phyloP scores from a whole-genome alignment of 2,113 vertebrate species.

The Todiramphus chloris region DNA sequence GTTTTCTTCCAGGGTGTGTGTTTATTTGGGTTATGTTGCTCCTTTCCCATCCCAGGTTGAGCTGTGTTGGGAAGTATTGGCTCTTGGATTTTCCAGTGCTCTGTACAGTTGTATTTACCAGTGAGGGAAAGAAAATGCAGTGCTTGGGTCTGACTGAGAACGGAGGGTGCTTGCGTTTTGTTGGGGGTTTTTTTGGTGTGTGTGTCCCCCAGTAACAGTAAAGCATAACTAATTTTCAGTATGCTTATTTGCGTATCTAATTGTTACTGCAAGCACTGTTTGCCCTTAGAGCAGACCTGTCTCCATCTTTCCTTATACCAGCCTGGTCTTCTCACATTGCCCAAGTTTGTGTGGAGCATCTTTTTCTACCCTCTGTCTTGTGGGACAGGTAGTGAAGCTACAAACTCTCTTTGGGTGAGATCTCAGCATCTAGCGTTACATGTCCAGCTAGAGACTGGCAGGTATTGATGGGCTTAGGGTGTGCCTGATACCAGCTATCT shows the following conservation, averaged over 20 bases:
- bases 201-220: not conserved
- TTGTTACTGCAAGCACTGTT: slow-evolving; percentile 6
- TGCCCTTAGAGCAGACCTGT: not conserved
- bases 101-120: not conserved
- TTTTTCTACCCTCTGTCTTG: not conserved
- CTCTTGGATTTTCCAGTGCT: not conserved
- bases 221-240: slow-evolving; percentile 3
- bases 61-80: not conserved
- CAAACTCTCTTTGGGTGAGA: not conserved
- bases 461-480: not conserved
- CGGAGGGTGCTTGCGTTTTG: not conserved
- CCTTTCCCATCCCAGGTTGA: not conserved
- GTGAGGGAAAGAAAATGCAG: not conserved
- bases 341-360: not conserved
- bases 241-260: slow-evolving; percentile 46
- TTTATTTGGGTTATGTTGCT: not conserved
- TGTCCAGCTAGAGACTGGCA: not conserved
- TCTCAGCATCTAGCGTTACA: not conserved
- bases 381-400: not conserved
- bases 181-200: not conserved
- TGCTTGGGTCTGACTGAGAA: slow-evolving; percentile 6
- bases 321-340: not conserved
- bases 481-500: not conserved
- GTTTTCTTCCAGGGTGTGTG: not conserved
- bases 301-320: not conserved